These are phyloP conservation scores for Laothoe populi DNA, from an alignment of 2,888 invertebrate genomes.

Conservation along the genomic window DNA sequence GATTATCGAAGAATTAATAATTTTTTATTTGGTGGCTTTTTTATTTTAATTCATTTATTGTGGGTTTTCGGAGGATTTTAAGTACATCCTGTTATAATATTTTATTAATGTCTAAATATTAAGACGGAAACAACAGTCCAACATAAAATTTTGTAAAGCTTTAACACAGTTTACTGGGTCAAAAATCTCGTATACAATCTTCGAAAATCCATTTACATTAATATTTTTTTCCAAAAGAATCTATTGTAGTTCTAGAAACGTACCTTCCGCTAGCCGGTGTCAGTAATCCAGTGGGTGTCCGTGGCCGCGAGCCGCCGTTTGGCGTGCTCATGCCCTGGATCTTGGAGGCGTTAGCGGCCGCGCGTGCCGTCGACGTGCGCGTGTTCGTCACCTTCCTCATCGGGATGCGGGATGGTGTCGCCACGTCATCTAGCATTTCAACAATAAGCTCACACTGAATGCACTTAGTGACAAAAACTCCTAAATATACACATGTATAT, in stretches of 20 bases:
- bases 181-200: background rate
- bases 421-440: constrained; percentile 86
- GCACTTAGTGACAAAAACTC: background rate
- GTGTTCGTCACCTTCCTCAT: constrained; percentile 88
- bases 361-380: constrained; percentile 79
- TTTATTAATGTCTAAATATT: too few species aligned
- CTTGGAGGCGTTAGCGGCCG: constrained; percentile 86
- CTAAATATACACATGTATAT: background rate
- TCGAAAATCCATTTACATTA: constrained; percentile 5
- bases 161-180: background rate
- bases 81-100: too few species aligned
- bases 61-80: too few species aligned
- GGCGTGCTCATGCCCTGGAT: constrained; percentile 81
- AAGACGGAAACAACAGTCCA: too few species aligned
- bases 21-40: background rate
- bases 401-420: constrained; percentile 93
- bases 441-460: background rate
- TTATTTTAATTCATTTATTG: too few species aligned
- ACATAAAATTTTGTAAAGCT: background rate
- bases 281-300: constrained; percentile 91
- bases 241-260: constrained; percentile 31
- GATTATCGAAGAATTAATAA: background rate
- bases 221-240: background rate
- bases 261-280: constrained; percentile 92
- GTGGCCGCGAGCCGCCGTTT: constrained; percentile 87